phyloP scores from a whole-genome alignment of 1,140 invertebrate genomes.

The Cyclina sinensis region DNA sequence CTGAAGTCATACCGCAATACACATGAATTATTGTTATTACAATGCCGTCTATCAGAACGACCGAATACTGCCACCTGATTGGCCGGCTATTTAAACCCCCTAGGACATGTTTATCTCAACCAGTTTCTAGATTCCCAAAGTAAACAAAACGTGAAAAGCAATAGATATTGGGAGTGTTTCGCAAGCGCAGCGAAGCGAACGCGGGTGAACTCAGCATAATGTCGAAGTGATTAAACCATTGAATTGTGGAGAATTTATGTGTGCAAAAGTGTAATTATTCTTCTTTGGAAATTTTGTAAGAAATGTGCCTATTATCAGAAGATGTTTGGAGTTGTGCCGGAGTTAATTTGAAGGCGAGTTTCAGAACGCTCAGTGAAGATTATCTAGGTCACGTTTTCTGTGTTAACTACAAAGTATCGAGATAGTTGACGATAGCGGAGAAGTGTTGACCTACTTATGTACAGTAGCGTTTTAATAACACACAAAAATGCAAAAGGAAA shows the following conservation, averaged over 20 bases:
- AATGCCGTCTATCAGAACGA: slow-evolving; percentile 67
- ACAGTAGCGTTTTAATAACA: neutral
- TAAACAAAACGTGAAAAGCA: slow-evolving; percentile 67
- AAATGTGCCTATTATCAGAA: slow-evolving; percentile 4
- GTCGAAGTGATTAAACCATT: slow-evolving; percentile 40
- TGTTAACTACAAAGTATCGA: neutral
- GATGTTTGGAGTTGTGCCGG: neutral
- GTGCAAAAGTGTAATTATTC: slow-evolving; percentile 45
- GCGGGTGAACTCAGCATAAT: slow-evolving; percentile 51
- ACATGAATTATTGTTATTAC: slow-evolving; percentile 71
- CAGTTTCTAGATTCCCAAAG: slow-evolving; percentile 67
- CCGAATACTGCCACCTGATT: slow-evolving; percentile 52
- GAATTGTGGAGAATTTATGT: slow-evolving; percentile 41
- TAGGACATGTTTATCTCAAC: slow-evolving; percentile 67
- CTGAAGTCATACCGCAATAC: slow-evolving; percentile 65
- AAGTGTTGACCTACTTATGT: neutral
- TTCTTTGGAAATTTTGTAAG: slow-evolving; percentile 26
- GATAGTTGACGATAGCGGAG: neutral
- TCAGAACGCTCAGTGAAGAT: neutral
- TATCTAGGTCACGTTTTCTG: neutral
- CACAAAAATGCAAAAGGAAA: too few relatives aligned
- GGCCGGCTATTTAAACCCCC: slow-evolving; percentile 65
- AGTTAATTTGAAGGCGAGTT: neutral
- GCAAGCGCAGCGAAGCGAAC: slow-evolving; percentile 52
- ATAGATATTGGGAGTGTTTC: slow-evolving; percentile 56